A percentile compares a stretch with the other conserved stretches of the same genome.
Conservation (phyloP, 2,888 invertebrate species). For the Aspidapion aeneum region DNA sequence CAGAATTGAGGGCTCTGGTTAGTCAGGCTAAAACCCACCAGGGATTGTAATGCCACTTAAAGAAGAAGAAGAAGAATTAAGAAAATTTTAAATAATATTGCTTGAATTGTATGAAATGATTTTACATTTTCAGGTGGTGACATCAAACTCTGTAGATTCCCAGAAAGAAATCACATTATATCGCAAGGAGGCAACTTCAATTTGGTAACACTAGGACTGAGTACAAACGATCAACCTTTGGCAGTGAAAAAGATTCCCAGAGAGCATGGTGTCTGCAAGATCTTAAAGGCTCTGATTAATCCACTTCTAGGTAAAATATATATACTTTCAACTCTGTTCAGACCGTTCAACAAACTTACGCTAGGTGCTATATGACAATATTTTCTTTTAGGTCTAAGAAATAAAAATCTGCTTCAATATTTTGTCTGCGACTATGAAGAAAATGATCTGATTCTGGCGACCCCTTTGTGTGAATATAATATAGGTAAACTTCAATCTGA, state of each 20-base stretch:
- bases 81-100: neutral
- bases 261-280: slow-evolving; percentile 32
- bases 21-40: too few species aligned
- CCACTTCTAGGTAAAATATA: slow-evolving; percentile 33
- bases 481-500: too few species aligned
- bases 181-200: slow-evolving; percentile 44
- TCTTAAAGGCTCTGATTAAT: slow-evolving; percentile 36
- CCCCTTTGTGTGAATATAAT: slow-evolving; percentile 46
- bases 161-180: slow-evolving; percentile 31
- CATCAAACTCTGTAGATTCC: slow-evolving; percentile 33
- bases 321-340: too few species aligned
- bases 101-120: neutral
- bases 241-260: slow-evolving; percentile 37
- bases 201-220: slow-evolving; percentile 43
- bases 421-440: slow-evolving; percentile 39
- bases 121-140: slow-evolving; percentile 28
- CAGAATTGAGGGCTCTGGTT: too few species aligned
- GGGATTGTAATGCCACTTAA: too few species aligned
- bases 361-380: too few species aligned
- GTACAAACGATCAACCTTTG: slow-evolving; percentile 36
- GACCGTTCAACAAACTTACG: too few species aligned
- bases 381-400: slow-evolving; percentile 27
- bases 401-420: slow-evolving; percentile 40
- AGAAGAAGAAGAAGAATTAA: too few species aligned
- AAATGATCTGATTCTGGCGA: slow-evolving; percentile 40